Evolutionary conservation across 2,113 vertebrate genomes (phyloP).

Genomic region (Tauraco erythrolophus): DNA sequence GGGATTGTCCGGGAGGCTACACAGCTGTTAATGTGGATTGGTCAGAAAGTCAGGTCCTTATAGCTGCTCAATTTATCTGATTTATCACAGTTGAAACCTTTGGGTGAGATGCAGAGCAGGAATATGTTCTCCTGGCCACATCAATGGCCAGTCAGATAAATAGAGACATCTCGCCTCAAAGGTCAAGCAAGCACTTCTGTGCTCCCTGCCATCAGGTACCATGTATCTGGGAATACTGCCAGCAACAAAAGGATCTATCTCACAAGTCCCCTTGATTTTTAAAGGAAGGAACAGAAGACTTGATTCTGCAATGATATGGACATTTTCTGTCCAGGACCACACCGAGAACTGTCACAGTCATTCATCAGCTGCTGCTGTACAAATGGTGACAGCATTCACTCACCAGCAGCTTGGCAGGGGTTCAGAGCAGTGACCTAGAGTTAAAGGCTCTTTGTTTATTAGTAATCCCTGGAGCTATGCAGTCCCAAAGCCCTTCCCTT

Average conservation of each 20-base stretch:
- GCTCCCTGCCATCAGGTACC: background rate
- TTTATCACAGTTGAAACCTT: background rate
- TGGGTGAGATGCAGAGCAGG: background rate
- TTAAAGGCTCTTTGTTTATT: conserved; percentile 62
- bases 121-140: fast-evolving
- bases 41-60: background rate
- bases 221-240: background rate
- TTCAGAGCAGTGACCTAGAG: conserved; percentile 58
- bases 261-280: background rate
- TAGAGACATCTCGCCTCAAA: background rate
- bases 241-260: background rate
- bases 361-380: conserved; percentile 36
- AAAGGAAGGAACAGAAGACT: background rate
- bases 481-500: conserved; percentile 61
- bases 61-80: background rate
- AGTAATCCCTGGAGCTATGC: conserved; percentile 64
- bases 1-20: background rate
- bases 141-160: background rate
- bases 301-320: background rate
- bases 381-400: conserved; percentile 3
- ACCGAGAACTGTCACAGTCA: conserved; percentile 11
- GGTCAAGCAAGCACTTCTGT: background rate
- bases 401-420: conserved; percentile 38
- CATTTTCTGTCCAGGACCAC: background rate
- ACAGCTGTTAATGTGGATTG: background rate